Percentiles rank a stretch among this genome's conserved stretches.
phyloP scores from a whole-genome alignment of 1,140 invertebrate genomes.

The Drosophila guanche region DNA sequence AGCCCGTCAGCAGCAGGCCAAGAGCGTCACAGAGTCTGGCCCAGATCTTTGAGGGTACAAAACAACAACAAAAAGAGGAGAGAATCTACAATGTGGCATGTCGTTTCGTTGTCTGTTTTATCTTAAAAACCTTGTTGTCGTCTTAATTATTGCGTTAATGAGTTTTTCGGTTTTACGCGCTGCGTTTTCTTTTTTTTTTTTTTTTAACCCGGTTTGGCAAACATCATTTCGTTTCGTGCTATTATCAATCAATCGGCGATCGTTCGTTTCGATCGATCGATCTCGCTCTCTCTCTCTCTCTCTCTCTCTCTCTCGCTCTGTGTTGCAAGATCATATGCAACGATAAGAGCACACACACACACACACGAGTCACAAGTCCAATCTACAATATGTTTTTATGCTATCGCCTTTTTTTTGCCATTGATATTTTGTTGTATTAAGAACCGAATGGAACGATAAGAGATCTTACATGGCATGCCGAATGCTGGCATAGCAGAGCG shows the following conservation, averaged over 20 bases:
- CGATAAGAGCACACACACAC: slow-evolving; percentile 60
- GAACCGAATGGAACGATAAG: slow-evolving; percentile 59
- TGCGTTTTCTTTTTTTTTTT: slow-evolving; percentile 9
- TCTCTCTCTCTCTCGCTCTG: slow-evolving; percentile 9
- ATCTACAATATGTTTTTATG: slow-evolving; percentile 74
- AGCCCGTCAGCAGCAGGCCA: slow-evolving; percentile 56
- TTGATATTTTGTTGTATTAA: slow-evolving; percentile 64
- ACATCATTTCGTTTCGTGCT: slow-evolving; percentile 69
- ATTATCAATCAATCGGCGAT: slow-evolving; percentile 81
- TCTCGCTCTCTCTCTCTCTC: too few relatives aligned
- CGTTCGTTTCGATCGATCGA: slow-evolving; percentile 56
- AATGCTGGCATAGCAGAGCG: slow-evolving; percentile 13
- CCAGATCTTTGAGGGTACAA: slow-evolving; percentile 41
- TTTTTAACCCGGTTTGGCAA: slow-evolving; percentile 66
- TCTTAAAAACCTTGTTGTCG: slow-evolving; percentile 83
- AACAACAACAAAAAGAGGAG: background rate
- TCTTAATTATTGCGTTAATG: slow-evolving; percentile 83
- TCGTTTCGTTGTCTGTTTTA: slow-evolving; percentile 70
- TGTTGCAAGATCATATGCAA: slow-evolving; percentile 64
- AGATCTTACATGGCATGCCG: slow-evolving; percentile 71
- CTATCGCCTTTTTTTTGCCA: slow-evolving; percentile 51
- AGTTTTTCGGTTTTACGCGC: slow-evolving; percentile 79
- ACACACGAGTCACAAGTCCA: slow-evolving; percentile 16
- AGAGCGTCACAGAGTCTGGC: slow-evolving; percentile 66
- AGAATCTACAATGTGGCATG: slow-evolving; percentile 55